Evolutionary conservation across 1,140 invertebrate species (phyloP).

Genomic region (Venturia canescens): DNA sequence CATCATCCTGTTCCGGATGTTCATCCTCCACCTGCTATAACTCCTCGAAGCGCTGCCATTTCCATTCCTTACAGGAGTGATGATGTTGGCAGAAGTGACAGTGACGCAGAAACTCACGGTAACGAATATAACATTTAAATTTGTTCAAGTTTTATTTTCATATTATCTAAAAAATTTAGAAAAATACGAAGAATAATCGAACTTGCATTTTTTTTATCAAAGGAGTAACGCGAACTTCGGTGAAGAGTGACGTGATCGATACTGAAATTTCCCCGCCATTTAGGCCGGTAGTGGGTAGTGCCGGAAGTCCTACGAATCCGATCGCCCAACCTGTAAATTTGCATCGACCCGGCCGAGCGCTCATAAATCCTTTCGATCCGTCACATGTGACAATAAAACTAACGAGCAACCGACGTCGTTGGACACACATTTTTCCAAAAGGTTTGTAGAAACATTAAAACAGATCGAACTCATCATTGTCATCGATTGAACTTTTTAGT

Average conservation of each 20-base stretch:
- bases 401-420: constrained; percentile 96
- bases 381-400: constrained; percentile 97
- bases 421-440: constrained; percentile 99
- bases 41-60: constrained; percentile 76
- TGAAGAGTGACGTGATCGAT: constrained; percentile 72
- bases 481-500: constrained; percentile 48
- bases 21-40: constrained; percentile 60
- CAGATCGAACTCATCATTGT: constrained; percentile 17
- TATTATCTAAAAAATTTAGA: too few relatives aligned
- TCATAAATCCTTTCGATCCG: constrained; percentile 98
- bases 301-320: constrained; percentile 73
- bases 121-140: constrained; percentile 33
- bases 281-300: constrained; percentile 79
- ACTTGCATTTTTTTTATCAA: constrained; percentile 31
- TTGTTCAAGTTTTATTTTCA: too few relatives aligned
- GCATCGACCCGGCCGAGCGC: constrained; percentile 83
- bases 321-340: constrained; percentile 70
- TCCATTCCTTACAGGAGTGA: constrained; percentile 76
- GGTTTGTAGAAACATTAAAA: constrained; percentile 76
- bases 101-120: constrained; percentile 66
- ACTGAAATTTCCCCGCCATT: constrained; percentile 78
- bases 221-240: constrained; percentile 62
- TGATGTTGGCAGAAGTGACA: constrained; percentile 55
- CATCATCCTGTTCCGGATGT: constrained; percentile 80
- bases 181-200: background rate